Evolutionary conservation across 2,888 invertebrate species (phyloP).

Genomic region (Myopa testacea): DNA sequence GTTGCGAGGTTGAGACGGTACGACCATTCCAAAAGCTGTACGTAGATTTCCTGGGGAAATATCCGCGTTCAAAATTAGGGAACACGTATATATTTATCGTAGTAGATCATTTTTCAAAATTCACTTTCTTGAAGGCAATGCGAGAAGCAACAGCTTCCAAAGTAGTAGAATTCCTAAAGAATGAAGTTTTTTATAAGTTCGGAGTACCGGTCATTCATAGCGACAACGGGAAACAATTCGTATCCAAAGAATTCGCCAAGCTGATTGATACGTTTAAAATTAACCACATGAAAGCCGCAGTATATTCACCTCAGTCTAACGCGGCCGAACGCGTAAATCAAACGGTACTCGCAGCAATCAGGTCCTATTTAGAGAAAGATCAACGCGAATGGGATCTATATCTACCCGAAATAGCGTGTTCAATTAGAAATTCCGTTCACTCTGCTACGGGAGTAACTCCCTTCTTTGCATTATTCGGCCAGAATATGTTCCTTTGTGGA

Average conservation of each 20-base stretch:
- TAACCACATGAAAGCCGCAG: constrained; percentile 41
- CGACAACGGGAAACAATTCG: constrained; percentile 46
- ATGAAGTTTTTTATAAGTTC: constrained; percentile 51
- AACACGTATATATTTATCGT: constrained; percentile 42
- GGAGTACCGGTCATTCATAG: constrained; percentile 50
- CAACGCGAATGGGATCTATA: constrained; percentile 35
- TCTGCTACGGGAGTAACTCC: not conserved
- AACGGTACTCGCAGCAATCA: constrained; percentile 47
- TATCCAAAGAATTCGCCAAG: constrained; percentile 41
- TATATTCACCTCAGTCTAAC: constrained; percentile 38
- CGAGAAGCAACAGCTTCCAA: constrained; percentile 26
- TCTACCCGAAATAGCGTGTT: not conserved
- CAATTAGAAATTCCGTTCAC: not conserved
- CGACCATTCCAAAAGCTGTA: constrained; percentile 26
- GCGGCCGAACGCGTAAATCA: constrained; percentile 56
- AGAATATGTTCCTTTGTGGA: not conserved
- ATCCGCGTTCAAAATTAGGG: constrained; percentile 33
- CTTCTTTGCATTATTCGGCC: not conserved
- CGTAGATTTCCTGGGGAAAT: not conserved
- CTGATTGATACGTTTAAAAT: constrained; percentile 43
- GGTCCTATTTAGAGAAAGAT: constrained; percentile 39
- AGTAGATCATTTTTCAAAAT: constrained; percentile 46
- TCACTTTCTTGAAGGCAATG: constrained; percentile 42
- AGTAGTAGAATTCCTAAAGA: constrained; percentile 39
- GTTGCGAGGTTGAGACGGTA: constrained; percentile 34